phyloP scores from a whole-genome alignment of 2,113 vertebrate genomes.

The Myxocyprinus asiaticus region DNA sequence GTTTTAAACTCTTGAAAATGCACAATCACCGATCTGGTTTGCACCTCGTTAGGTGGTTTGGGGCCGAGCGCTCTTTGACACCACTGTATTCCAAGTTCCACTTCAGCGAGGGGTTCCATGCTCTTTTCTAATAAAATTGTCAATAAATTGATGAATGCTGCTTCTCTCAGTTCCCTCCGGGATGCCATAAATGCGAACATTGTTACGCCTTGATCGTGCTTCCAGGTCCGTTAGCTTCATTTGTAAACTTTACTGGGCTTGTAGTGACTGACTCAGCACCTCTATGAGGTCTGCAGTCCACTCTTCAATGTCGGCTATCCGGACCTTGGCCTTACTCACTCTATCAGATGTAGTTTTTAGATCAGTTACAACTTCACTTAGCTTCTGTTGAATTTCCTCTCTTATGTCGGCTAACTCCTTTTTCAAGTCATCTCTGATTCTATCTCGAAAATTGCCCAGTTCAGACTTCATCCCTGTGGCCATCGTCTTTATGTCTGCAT shows the following conservation, averaged over 20 bases:
- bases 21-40: background rate
- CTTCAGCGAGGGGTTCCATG: background rate
- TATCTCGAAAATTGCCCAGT: background rate
- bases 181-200: too few relatives aligned
- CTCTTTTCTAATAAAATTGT: background rate
- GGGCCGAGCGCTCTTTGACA: slow-evolving; percentile 3
- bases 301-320: background rate
- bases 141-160: background rate
- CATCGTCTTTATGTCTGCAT: too few relatives aligned
- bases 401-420: background rate
- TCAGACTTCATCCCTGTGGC: background rate
- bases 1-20: slow-evolving; percentile 12
- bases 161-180: too few relatives aligned
- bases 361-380: background rate
- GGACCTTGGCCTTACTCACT: background rate
- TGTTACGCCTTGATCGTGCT: too few relatives aligned
- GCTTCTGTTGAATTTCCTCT: background rate
- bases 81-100: background rate
- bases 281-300: background rate
- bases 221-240: too few relatives aligned
- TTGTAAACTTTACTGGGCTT: background rate
- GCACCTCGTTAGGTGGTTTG: background rate
- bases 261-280: background rate
- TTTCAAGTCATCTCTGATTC: background rate
- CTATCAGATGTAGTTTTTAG: background rate